These are phyloP conservation scores for Micrasema longulum DNA, from an alignment of 1,140 invertebrate species.

Conservation along the genomic window DNA sequence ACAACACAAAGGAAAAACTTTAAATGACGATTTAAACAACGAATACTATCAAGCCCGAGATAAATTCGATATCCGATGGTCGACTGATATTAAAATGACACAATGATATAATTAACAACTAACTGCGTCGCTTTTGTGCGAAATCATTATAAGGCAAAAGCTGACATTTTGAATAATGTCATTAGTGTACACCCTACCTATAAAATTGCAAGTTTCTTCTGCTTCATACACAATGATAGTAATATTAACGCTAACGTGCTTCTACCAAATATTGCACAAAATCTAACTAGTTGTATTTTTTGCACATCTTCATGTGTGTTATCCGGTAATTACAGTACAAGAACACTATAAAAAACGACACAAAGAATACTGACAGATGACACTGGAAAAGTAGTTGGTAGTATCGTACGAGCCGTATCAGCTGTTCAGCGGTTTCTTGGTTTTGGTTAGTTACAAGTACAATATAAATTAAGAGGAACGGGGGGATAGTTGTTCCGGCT, in stretches of 20 bases:
- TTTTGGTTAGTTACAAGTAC: constrained; percentile 5
- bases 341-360: constrained; percentile 28
- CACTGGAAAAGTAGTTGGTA: constrained; percentile 47
- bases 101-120: constrained; percentile 5
- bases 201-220: constrained; percentile 32
- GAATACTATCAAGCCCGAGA: not conserved
- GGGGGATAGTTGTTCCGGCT: not conserved
- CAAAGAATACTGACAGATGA: constrained; percentile 45
- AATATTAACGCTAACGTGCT: not conserved
- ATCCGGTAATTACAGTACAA: constrained; percentile 18
- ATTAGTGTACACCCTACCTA: constrained; percentile 47
- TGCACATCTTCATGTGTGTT: constrained; percentile 17
- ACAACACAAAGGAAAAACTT: constrained; percentile 44
- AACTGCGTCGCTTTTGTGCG: constrained; percentile 21
- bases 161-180: constrained; percentile 51
- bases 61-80: not conserved
- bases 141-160: constrained; percentile 37
- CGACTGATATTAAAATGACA: constrained; percentile 22
- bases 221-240: constrained; percentile 23
- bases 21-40: constrained; percentile 1
- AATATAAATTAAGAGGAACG: not conserved
- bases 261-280: constrained; percentile 1
- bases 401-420: constrained; percentile 20
- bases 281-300: constrained; percentile 8
- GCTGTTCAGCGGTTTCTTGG: constrained; percentile 49